A percentile compares a stretch with the other conserved stretches of the same genome.
These are phyloP conservation scores for Ditula angustiorana DNA, from an alignment of 2,888 invertebrate species.

Conservation along the genomic window DNA sequence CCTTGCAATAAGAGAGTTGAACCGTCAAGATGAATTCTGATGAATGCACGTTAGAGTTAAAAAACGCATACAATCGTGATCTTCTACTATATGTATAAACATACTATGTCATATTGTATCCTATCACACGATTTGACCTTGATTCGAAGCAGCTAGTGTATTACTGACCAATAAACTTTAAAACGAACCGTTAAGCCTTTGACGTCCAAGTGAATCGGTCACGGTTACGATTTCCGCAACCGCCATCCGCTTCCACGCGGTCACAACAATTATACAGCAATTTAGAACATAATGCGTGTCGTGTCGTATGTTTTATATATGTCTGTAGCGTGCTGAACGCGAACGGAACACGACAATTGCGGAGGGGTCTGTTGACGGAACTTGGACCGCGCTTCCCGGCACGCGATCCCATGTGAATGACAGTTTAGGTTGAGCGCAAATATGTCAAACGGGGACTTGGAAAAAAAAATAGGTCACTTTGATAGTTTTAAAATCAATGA, in stretches of 20 bases:
- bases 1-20: no score
- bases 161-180: not conserved
- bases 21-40: no score
- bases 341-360: constrained; percentile 24
- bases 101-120: not conserved
- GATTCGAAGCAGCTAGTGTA: not conserved
- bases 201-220: constrained; percentile 12
- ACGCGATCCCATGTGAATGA: constrained; percentile 33
- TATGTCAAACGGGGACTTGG: no score
- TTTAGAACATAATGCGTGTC: constrained; percentile 18
- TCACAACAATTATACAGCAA: constrained; percentile 34
- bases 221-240: constrained; percentile 11
- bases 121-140: not conserved
- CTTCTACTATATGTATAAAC: not conserved
- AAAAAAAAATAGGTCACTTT: no score
- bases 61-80: not conserved
- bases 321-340: constrained; percentile 10
- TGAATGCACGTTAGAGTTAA: no score
- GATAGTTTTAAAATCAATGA: no score
- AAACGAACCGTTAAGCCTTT: constrained; percentile 4
- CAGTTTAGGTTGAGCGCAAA: no score
- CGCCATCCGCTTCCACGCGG: constrained; percentile 17
- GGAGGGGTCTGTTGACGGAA: constrained; percentile 26
- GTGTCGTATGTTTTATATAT: constrained; percentile 25
- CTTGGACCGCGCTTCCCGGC: constrained; percentile 12